Conservation (phyloP, 2,797 vertebrate species). For the Eupleurogrammus muticus region DNA sequence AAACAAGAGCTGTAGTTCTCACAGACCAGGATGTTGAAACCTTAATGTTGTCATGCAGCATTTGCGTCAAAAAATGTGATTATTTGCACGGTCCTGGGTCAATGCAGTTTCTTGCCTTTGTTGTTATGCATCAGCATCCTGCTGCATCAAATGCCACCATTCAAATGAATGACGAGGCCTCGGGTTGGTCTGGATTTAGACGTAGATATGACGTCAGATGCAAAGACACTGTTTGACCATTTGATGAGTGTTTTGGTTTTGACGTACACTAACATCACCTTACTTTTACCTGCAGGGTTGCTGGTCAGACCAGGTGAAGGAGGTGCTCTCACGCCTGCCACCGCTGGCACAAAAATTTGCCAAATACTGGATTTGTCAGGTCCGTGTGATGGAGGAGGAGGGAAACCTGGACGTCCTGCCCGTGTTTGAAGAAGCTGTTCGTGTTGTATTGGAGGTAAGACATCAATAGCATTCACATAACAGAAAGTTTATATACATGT, state of each 20-base stretch:
- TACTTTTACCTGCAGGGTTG: slow-evolving; percentile 75
- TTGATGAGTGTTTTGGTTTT: neutral
- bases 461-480: neutral
- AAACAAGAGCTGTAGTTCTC: too few species aligned
- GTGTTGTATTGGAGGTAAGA: slow-evolving; percentile 84
- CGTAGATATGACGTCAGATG: too few species aligned
- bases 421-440: slow-evolving; percentile 88
- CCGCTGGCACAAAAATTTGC: slow-evolving; percentile 86
- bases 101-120: too few species aligned
- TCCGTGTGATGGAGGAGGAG: slow-evolving; percentile 84
- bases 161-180: too few species aligned
- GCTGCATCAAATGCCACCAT: too few species aligned
- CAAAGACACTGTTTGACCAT: too few species aligned
- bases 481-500: neutral
- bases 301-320: slow-evolving; percentile 69
- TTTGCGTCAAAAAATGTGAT: too few species aligned
- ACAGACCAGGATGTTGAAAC: neutral
- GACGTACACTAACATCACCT: neutral
- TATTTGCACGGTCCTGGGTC: too few species aligned
- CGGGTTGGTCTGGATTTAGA: too few species aligned
- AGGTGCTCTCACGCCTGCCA: slow-evolving; percentile 85
- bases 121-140: too few species aligned
- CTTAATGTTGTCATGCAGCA: too few species aligned
- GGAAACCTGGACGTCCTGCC: slow-evolving; percentile 85
- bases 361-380: slow-evolving; percentile 94